These are phyloP conservation scores for Dreissena rostriformis DNA, from an alignment of 1,140 invertebrate species.

Conservation along the genomic window DNA sequence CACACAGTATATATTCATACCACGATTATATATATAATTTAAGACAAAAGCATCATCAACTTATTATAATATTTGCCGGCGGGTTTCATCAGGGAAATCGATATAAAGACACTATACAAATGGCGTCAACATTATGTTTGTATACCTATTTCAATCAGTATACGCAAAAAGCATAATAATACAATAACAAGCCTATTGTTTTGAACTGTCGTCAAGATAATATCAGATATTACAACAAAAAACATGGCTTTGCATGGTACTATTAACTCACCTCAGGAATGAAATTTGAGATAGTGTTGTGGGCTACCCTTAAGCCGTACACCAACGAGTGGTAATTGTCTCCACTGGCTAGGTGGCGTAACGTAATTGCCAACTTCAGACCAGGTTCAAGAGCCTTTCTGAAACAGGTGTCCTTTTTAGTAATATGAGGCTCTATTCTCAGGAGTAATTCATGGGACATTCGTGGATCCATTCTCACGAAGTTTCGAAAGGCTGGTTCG, in stretches of 20 bases:
- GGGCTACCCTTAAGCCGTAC: slow-evolving; percentile 1
- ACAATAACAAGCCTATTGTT: no score
- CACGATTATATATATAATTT: background rate
- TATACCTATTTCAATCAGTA: no score
- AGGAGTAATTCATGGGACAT: slow-evolving; percentile 1
- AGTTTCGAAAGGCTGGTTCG: background rate
- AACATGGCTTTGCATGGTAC: background rate
- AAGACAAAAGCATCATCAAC: background rate
- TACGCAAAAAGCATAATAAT: no score
- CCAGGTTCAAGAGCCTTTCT: background rate
- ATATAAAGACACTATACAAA: background rate
- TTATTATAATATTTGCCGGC: background rate
- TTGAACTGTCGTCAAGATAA: no score
- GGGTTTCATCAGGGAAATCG: background rate
- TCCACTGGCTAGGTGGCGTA: background rate
- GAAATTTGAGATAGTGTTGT: background rate
- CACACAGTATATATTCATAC: background rate
- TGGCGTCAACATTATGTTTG: background rate
- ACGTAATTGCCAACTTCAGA: slow-evolving; percentile 7
- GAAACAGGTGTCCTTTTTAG: background rate
- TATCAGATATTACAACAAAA: background rate
- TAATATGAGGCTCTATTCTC: background rate
- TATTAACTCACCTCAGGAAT: background rate
- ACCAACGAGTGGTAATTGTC: background rate
- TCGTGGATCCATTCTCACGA: background rate